A percentile compares a stretch with the other conserved stretches of the same genome.
Conservation (phyloP, 2,113 vertebrate species). For the Silurus meridionalis region DNA sequence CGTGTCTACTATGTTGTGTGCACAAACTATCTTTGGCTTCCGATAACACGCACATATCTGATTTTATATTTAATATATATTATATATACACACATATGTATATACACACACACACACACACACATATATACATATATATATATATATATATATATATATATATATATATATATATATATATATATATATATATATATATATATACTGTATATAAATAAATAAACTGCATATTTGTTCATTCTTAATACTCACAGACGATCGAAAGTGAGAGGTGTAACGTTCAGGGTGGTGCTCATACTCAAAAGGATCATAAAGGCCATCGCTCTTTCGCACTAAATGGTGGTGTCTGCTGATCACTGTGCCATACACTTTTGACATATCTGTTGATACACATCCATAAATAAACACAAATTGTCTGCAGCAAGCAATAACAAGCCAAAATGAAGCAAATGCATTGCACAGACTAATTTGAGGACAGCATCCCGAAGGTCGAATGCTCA, state of each 20-base stretch:
- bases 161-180: no score
- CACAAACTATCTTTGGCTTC: background rate
- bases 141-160: no score
- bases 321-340: slow-evolving; percentile 90
- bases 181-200: no score
- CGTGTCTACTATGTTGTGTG: background rate
- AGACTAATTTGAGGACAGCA: background rate
- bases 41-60: background rate
- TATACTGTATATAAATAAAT: no score
- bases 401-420: background rate
- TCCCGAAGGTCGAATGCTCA: background rate
- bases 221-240: no score
- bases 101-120: no score
- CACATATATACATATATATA: no score
- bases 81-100: no score
- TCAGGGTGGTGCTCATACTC: slow-evolving; percentile 92
- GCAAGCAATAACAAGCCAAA: slow-evolving; percentile 2
- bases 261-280: slow-evolving; percentile 89
- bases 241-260: slow-evolving; percentile 79
- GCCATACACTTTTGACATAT: slow-evolving; percentile 89
- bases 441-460: background rate
- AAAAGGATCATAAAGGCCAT: slow-evolving; percentile 84
- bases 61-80: background rate
- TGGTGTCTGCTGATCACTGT: slow-evolving; percentile 96
- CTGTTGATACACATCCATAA: slow-evolving; percentile 63